Percentiles rank a stretch among this genome's conserved stretches.
These are phyloP conservation scores for Drosophila elegans DNA, from an alignment of 1,140 invertebrate species.

Conservation along the genomic window DNA sequence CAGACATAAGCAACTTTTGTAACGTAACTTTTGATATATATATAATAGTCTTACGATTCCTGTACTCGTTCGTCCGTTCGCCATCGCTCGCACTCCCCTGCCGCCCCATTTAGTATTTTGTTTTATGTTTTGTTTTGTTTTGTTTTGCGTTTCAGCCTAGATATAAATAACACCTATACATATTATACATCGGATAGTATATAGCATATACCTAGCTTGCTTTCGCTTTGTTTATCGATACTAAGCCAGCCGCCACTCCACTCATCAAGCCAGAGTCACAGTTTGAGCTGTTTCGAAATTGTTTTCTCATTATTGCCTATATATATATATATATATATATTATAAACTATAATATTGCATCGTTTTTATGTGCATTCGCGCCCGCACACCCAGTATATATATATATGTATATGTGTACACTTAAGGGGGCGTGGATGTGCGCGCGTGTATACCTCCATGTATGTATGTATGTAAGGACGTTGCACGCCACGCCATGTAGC, in stretches of 20 bases:
- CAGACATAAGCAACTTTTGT: constrained; percentile 42
- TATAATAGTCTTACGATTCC: constrained; percentile 48
- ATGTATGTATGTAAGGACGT: constrained; percentile 1
- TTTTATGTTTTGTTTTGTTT: constrained; percentile 40
- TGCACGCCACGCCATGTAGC: constrained; percentile 6
- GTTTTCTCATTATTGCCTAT: constrained; percentile 41
- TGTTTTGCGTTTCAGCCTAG: constrained; percentile 32
- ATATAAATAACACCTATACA: constrained; percentile 40
- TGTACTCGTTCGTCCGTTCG: constrained; percentile 14
- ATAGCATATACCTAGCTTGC: constrained; percentile 49
- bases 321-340: constrained; percentile 21
- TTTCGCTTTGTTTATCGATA: constrained; percentile 50
- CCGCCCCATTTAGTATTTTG: constrained; percentile 11
- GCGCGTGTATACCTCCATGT: constrained; percentile 2
- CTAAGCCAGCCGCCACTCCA: constrained; percentile 7
- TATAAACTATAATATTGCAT: constrained; percentile 15
- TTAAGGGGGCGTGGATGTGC: constrained; percentile 7
- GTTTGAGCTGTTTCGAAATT: constrained; percentile 22
- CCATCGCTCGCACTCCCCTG: constrained; percentile 8
- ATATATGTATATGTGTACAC: constrained; percentile 6
- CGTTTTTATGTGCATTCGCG: constrained; percentile 24
- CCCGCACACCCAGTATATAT: constrained; percentile 5
- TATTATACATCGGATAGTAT: constrained; percentile 56
- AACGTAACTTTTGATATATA: constrained; percentile 49
- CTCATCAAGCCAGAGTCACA: constrained; percentile 16